Conservation (phyloP, 2,888 invertebrate genomes). For the Galerucella pusilla region DNA sequence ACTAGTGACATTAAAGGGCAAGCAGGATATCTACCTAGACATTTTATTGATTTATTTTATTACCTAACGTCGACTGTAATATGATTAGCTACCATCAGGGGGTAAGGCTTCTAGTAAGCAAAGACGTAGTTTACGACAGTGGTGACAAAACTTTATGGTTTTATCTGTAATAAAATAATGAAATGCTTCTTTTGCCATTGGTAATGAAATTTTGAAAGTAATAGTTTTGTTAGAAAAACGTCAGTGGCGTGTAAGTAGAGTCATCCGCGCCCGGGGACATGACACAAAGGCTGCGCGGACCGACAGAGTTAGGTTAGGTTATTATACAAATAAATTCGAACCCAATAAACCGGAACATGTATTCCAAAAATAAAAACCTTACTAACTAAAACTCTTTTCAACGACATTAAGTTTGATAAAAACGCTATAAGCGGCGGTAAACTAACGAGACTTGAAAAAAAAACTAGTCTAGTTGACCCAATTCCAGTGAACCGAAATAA, state of each 20-base stretch:
- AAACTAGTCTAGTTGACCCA: no score
- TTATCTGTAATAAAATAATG: neutral
- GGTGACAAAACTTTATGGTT: constrained; percentile 24
- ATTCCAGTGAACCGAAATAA: no score
- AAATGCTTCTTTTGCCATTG: neutral
- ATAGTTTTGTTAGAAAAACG: neutral
- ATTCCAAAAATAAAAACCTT: no score
- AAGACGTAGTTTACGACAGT: constrained; percentile 24
- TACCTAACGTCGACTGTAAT: constrained; percentile 12
- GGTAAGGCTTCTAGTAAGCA: constrained; percentile 21
- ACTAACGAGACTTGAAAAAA: no score
- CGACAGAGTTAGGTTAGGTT: no score
- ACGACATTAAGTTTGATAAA: no score
- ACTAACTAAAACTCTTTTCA: no score
- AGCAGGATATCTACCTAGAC: constrained; percentile 17
- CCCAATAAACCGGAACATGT: no score
- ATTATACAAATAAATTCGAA: no score
- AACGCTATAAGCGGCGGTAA: no score
- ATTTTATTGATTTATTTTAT: constrained; percentile 22
- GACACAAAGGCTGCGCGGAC: no score
- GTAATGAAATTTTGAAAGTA: neutral
- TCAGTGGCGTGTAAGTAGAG: neutral
- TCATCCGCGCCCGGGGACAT: no score
- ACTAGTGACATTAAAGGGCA: neutral
- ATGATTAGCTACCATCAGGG: constrained; percentile 18